Conservation (phyloP, 2,113 vertebrate species). For the Antechinus stuartii region DNA sequence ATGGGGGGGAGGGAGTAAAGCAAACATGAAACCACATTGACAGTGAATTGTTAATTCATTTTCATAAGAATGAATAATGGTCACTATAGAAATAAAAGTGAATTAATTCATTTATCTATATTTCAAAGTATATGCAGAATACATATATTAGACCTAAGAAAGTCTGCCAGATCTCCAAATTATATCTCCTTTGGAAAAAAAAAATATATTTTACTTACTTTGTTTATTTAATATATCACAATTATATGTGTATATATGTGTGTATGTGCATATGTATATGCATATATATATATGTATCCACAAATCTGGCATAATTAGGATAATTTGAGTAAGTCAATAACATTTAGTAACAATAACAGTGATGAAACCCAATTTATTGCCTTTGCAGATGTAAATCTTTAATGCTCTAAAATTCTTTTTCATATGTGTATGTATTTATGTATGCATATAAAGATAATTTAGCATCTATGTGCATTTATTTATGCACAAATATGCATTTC, state of each 20-base stretch:
- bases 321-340: not conserved
- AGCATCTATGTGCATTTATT: no score
- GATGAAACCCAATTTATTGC: not conserved
- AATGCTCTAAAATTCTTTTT: not conserved
- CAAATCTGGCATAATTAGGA: not conserved
- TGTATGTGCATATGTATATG: not conserved
- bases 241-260: no score
- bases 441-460: not conserved
- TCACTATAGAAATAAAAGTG: slow-evolving; percentile 77
- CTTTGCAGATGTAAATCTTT: not conserved
- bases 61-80: slow-evolving; percentile 81
- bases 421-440: not conserved
- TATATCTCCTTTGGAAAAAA: not conserved
- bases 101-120: slow-evolving; percentile 81
- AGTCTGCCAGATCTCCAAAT: slow-evolving; percentile 65
- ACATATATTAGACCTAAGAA: slow-evolving; percentile 54
- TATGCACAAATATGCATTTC: no score
- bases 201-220: not conserved
- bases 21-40: slow-evolving; percentile 76
- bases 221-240: not conserved
- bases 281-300: not conserved
- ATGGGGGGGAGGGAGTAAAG: not conserved
- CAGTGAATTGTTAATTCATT: slow-evolving; percentile 79
- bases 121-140: slow-evolving; percentile 75
- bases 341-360: not conserved